Base-by-base conservation (phyloP, 2,888 invertebrate genomes). In the Spilarctia lutea region DNA sequence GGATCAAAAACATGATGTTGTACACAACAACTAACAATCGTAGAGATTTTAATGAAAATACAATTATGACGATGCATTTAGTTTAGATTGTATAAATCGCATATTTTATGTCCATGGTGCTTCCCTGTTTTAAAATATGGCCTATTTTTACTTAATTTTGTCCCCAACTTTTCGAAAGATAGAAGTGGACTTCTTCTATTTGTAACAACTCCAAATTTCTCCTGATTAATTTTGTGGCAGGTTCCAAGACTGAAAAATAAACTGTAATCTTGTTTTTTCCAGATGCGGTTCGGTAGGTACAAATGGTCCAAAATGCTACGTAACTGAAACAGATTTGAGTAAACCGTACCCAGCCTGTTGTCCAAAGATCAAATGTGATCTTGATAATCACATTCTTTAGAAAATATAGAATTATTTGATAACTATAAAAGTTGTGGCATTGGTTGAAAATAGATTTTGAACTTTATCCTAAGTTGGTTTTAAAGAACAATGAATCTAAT, bases 331-430 rank as follows among this genome's bases (percentile, higher is more conserved):
- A 56, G 92, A 94, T 67, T 74, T 83, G 1, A 90, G 85, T 27
- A 90, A 87, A 76, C 89, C 91, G 0, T 91, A 94, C 74, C 94
- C 94, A 0, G 73, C 78, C 2, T 94, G 94, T 79, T 94, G 94
- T 83, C 87, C 88, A 4, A 72, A 79, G 0, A 66, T 93, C 45
- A 89, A 88, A 75, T 94, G 94, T 79, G 91, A 92, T 68, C 16
- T 85, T 10, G 93, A 94, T 35, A 94, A 94, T 77, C 87, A 85
- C 30, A 74, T 88, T 8, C 72, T 76, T 56, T 86, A 85, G 77
- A 66, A 78, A 63, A 71, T 69, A 72, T 65, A 68, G n/a, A n/a
- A n/a, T n/a, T n/a, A n/a, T n/a, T n/a, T n/a, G n/a, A n/a, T n/a
- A n/a, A n/a, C n/a, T n/a, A n/a, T n/a, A n/a, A n/a, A n/a, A n/a